A percentile compares a stretch with the other conserved stretches of the same genome.
phyloP scores from a whole-genome alignment of 1,140 invertebrate genomes.

The Planococcus citri region DNA sequence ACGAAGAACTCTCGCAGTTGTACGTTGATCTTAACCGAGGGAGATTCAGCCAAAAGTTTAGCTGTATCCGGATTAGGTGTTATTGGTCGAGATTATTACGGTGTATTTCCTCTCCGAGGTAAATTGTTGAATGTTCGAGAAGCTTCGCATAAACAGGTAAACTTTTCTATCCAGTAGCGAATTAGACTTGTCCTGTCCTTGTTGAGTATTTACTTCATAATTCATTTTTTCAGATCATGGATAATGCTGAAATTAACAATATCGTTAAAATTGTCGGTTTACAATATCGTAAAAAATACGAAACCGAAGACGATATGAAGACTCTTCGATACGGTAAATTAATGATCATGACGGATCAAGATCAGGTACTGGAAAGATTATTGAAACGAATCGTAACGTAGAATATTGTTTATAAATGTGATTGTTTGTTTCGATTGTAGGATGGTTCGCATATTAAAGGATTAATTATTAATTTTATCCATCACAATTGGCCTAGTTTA shows the following conservation, averaged over 20 bases:
- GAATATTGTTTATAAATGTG: too few species aligned
- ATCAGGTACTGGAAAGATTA: slow-evolving; percentile 45
- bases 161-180: too few species aligned
- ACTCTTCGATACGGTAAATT: slow-evolving; percentile 88
- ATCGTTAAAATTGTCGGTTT: slow-evolving; percentile 89
- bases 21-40: slow-evolving; percentile 96
- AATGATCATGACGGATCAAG: slow-evolving; percentile 99
- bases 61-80: slow-evolving; percentile 93
- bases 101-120: slow-evolving; percentile 95
- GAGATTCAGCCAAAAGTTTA: slow-evolving; percentile 98
- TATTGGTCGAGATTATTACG: slow-evolving; percentile 90
- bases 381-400: too few species aligned
- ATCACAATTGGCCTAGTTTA: slow-evolving; percentile 94
- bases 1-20: slow-evolving; percentile 77
- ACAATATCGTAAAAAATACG: slow-evolving; percentile 96
- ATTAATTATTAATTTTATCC: slow-evolving; percentile 96
- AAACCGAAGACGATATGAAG: slow-evolving; percentile 75
- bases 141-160: slow-evolving; percentile 84
- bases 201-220: not conserved
- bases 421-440: slow-evolving; percentile 33
- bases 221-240: slow-evolving; percentile 55
- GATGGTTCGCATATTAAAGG: slow-evolving; percentile 99
- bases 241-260: slow-evolving; percentile 97
- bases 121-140: slow-evolving; percentile 98
- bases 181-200: slow-evolving; percentile 23